phyloP scores from a whole-genome alignment of 2,888 invertebrate species.

The Stegana nigrithorax region DNA sequence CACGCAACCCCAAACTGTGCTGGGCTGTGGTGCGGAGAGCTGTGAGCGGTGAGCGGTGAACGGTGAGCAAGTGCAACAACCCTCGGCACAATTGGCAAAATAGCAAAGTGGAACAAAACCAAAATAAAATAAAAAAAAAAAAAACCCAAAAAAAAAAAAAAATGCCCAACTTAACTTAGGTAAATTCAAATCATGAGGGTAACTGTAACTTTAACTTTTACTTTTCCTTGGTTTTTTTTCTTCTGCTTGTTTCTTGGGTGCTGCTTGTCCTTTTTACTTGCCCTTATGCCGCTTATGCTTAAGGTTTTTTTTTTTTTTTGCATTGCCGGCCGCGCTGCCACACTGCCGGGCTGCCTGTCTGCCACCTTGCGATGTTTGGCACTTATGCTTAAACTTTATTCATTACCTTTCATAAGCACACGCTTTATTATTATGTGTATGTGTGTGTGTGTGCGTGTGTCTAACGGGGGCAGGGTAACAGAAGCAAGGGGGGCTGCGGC shows the following conservation, averaged over 20 bases:
- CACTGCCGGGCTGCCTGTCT: too few relatives aligned
- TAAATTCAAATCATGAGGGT: slow-evolving; percentile 39
- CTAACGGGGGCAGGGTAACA: background rate
- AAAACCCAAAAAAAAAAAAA: slow-evolving; percentile 18
- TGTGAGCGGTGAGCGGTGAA: too few relatives aligned
- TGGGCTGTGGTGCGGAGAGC: background rate
- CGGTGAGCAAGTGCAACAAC: background rate
- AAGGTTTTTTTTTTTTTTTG: slow-evolving; percentile 49
- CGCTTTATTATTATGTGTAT: background rate
- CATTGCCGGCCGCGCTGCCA: background rate
- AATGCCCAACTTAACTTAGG: too few relatives aligned
- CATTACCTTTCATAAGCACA: slow-evolving; percentile 35
- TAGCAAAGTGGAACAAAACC: too few relatives aligned
- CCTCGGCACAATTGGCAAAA: slow-evolving; percentile 8
- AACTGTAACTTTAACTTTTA: slow-evolving; percentile 44
- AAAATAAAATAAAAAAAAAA: slow-evolving; percentile 13
- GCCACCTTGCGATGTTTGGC: slow-evolving; percentile 35
- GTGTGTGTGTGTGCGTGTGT: background rate
- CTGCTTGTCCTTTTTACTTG: slow-evolving; percentile 4
- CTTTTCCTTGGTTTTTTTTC: background rate
- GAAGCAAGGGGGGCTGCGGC: background rate
- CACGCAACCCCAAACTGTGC: slow-evolving; percentile 30
- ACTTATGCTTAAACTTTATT: slow-evolving; percentile 49
- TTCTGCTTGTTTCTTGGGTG: slow-evolving; percentile 24
- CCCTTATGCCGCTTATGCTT: slow-evolving; percentile 21